Evolutionary conservation across 2,797 vertebrate genomes (phyloP).

Genomic region (Galaxias olidus): DNA sequence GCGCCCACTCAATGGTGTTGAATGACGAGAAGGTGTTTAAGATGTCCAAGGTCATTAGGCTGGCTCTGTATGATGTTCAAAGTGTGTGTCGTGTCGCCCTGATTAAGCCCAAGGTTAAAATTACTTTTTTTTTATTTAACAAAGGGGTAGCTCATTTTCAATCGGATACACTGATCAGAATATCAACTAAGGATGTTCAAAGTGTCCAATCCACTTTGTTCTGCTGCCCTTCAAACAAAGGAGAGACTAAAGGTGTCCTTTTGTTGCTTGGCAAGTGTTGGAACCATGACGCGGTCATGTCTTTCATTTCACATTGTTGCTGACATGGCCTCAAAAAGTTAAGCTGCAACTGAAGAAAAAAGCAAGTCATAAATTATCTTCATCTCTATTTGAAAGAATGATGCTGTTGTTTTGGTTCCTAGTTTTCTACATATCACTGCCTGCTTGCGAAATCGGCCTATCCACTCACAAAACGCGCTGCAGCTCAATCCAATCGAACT

Average conservation of each 20-base stretch:
- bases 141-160: no score
- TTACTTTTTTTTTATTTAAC: no score
- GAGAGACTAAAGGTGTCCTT: slow-evolving; percentile 27
- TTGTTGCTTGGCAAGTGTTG: background rate
- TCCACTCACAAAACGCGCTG: no score
- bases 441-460: no score
- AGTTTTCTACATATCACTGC: no score
- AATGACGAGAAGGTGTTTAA: no score
- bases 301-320: background rate
- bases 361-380: background rate
- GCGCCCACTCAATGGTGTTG: no score
- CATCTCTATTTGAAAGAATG: no score
- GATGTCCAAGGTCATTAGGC: slow-evolving; percentile 41
- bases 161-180: slow-evolving; percentile 40
- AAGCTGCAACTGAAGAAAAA: no score
- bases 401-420: no score
- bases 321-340: background rate
- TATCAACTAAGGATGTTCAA: slow-evolving; percentile 57
- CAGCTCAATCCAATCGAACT: no score
- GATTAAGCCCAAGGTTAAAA: slow-evolving; percentile 56
- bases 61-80: slow-evolving; percentile 50
- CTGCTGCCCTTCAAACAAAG: slow-evolving; percentile 17
- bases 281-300: background rate
- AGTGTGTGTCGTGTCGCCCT: slow-evolving; percentile 53
- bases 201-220: slow-evolving; percentile 49